Evolutionary conservation across 2,113 vertebrate species (phyloP), one percentile per base, ranked within the genome.

Genomic region (Sarotherodon lohbergeri): DNA sequence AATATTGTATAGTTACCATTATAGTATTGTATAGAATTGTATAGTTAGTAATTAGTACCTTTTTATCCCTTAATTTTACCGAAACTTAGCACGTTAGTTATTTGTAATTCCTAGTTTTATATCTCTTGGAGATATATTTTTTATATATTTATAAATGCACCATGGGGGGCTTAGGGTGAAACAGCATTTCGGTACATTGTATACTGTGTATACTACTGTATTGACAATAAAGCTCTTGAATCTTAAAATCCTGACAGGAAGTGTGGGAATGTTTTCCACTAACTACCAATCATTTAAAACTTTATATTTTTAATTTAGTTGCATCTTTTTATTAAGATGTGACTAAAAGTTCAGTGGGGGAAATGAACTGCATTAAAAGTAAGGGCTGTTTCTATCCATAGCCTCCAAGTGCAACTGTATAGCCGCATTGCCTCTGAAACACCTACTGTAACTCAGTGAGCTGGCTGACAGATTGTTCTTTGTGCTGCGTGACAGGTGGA

Each of bases 401-500:
- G 83, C 80, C 22, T 17, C 87, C 68, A n/a, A 63, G 71, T 34
- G 55, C 71, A 54, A n/a, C n/a, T 73, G 57, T 85, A 76, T 66
- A 81, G 81, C 57, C 76, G 46, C 48, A 90, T 73, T 87, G 85
- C 81, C 84, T 83, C 79, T 82, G 79, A 87, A 66, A 32, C 80
- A 79, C 50, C 83, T 39, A 50, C 88, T 92, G 79, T 78, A 79
- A 61, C 56, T 91, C 90, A 16, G 80, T 90, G 84, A 61, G 14
- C 85, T 7, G 78, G 54, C 85, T 85, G 91, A 91, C 93, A 66
- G 85, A 71, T 82, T 83, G 82, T 39, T 84, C 87, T 89, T 83
- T 84, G 93, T 86, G 90, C 82, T 2, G 71, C 32, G 43, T 89
- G 92, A 88, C 87, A 91, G 93, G 82, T 84, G 85, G 86, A 86